A percentile compares a stretch with the other conserved stretches of the same genome.
Conservation (phyloP, 2,888 invertebrate species). For the Drosophila meridionalis region DNA sequence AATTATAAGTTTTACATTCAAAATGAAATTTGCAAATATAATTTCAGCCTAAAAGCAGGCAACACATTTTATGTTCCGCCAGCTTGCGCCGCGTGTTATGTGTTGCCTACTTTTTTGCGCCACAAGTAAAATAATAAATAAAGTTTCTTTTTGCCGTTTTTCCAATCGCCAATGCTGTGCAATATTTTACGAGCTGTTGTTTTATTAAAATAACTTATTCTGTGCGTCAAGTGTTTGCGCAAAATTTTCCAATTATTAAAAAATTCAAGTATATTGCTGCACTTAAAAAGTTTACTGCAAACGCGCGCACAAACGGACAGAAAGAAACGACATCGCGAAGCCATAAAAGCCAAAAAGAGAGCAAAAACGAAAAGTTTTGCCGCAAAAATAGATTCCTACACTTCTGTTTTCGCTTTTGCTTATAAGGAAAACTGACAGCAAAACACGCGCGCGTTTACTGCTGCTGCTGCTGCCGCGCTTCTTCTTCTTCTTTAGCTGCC, state of each 20-base stretch:
- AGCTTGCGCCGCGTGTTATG: neutral
- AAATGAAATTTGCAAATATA: neutral
- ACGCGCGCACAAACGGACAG: constrained; percentile 9
- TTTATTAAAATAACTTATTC: constrained; percentile 52
- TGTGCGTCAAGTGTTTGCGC: constrained; percentile 16
- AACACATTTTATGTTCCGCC: neutral
- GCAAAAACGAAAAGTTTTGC: constrained; percentile 50
- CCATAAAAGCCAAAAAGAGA: constrained; percentile 52
- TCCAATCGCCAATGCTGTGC: neutral
- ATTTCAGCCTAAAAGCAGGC: constrained; percentile 6
- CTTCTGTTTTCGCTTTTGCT: constrained; percentile 43
- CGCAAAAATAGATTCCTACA: constrained; percentile 72
- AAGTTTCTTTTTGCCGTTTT: neutral
- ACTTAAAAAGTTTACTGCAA: constrained; percentile 54
- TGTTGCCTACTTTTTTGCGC: constrained; percentile 19
- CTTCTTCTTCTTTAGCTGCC: constrained; percentile 37
- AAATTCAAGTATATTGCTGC: constrained; percentile 49
- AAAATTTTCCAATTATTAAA: constrained; percentile 51
- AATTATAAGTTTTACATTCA: neutral
- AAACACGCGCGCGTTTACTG: constrained; percentile 54
- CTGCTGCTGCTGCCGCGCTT: constrained; percentile 39
- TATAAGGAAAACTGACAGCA: constrained; percentile 31
- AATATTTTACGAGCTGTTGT: constrained; percentile 23
- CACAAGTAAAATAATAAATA: constrained; percentile 14
- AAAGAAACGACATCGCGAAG: constrained; percentile 28